Percentiles rank a stretch among this genome's conserved stretches.
phyloP scores from a whole-genome alignment of 2,888 invertebrate species.

The Apocheima hispidaria region DNA sequence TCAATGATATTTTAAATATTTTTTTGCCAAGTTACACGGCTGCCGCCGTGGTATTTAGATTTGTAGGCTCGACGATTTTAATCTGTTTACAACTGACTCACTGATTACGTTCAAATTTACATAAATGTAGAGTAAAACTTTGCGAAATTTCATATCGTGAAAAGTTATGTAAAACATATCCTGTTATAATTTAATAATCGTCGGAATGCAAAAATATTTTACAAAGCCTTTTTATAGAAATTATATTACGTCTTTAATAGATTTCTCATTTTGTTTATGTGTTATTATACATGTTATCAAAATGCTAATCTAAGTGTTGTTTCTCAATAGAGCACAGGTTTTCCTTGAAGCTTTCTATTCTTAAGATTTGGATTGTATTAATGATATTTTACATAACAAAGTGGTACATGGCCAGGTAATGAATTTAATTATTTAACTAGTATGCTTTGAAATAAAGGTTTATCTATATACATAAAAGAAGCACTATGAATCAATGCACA shows the following conservation, averaged over 20 bases:
- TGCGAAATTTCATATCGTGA: slow-evolving; percentile 19
- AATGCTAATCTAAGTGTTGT: slow-evolving; percentile 15
- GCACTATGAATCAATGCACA: too few relatives aligned
- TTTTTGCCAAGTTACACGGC: slow-evolving; percentile 2
- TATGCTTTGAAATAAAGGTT: not conserved
- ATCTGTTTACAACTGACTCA: slow-evolving; percentile 34
- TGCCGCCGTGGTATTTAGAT: slow-evolving; percentile 28
- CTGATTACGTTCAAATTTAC: slow-evolving; percentile 34
- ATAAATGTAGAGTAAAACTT: slow-evolving; percentile 34
- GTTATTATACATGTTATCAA: slow-evolving; percentile 8
- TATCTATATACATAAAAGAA: too few relatives aligned
- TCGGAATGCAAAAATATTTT: slow-evolving; percentile 23
- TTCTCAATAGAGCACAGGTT: slow-evolving; percentile 13
- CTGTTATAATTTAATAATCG: slow-evolving; percentile 28
- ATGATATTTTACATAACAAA: slow-evolving; percentile 2
- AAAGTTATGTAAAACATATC: slow-evolving; percentile 34
- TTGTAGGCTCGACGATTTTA: slow-evolving; percentile 29
- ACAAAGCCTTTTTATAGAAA: slow-evolving; percentile 1
- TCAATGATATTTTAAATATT: not conserved
- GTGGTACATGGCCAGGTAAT: not conserved
- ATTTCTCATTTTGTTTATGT: slow-evolving; percentile 8
- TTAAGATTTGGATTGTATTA: slow-evolving; percentile 9
- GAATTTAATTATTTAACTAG: not conserved
- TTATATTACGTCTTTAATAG: slow-evolving; percentile 8
- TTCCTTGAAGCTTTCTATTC: slow-evolving; percentile 21